phyloP scores from a whole-genome alignment of 2,888 invertebrate genomes.

The Crematogaster levior region DNA sequence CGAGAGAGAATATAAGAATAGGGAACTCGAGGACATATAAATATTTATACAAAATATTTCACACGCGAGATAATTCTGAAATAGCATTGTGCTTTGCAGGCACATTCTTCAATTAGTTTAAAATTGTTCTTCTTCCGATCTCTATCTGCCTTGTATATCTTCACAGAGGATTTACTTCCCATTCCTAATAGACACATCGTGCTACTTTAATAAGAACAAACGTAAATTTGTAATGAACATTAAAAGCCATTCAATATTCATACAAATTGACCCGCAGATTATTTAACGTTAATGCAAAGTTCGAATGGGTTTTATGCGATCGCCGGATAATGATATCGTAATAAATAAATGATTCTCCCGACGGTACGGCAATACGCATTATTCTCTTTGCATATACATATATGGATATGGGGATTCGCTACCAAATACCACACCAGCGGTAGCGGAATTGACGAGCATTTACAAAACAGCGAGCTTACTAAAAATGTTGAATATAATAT shows the following conservation, averaged over 20 bases:
- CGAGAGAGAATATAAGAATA: not conserved
- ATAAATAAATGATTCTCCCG: conserved; percentile 55
- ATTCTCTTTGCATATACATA: conserved; percentile 10
- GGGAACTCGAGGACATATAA: too few relatives aligned
- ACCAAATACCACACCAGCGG: conserved; percentile 1
- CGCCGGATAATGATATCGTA: conserved; percentile 46
- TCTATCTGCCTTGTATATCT: not conserved
- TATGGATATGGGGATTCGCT: not conserved
- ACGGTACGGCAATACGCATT: conserved; percentile 35
- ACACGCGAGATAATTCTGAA: not conserved
- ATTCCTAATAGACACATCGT: not conserved
- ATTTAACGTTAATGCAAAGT: conserved; percentile 64
- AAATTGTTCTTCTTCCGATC: not conserved
- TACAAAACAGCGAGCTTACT: not conserved
- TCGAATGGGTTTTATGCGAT: conserved; percentile 63
- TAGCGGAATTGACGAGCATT: not conserved
- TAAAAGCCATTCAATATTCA: conserved; percentile 52
- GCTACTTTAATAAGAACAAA: conserved; percentile 38
- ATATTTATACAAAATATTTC: conserved; percentile 1
- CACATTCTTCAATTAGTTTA: not conserved
- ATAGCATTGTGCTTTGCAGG: not conserved
- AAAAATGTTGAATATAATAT: conserved; percentile 7
- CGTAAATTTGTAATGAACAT: conserved; percentile 40
- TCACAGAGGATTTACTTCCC: not conserved
- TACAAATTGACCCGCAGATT: conserved; percentile 50